Base-by-base conservation (phyloP, 2,797 vertebrate genomes). In the Gouania willdenowi region DNA sequence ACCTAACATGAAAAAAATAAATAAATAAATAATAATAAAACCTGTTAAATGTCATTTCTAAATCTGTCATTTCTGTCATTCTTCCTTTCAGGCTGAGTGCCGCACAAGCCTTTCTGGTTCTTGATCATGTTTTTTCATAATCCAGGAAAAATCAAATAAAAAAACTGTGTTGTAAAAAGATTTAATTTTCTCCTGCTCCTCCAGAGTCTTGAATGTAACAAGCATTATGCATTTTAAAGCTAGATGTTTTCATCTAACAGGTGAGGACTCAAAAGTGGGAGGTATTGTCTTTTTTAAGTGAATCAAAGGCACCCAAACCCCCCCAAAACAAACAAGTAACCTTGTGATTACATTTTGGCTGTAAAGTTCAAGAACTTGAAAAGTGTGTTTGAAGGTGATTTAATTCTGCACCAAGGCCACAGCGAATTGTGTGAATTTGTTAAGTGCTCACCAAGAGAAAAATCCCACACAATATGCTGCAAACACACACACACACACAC, bases 41-140 rank as follows among this genome's bases (percentile, higher is more conserved):
- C 61, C 75, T n/a, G n/a, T 77, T 77, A 75, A 71, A 72, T 71
- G 67, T 40, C 74, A 75, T 29, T 45, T 42, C 36, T 33, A 40
- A 63, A 60, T 69, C 38, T 45, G 49, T 59, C 40, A 56, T 53
- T 64, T 69, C 38, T 45, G 49, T 59, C 40, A 56, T 53, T 64
- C 45, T 52, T 56, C 62, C 56, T 65, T 50, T 55, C 37, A 46
- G 34, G 37, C 32, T 7, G 15, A 55, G 20, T 26, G 38, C 43
- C 27, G 22, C 37, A 36, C 28, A 24, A 21, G 29, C 38, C 38
- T 32, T 21, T 38, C 35, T 37, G 11, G 3, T 53, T 32, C 28
- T 23, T n/a, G 37, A 71, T 63, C 34, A 11, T 8, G 25, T 43
- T 26, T 57, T 49, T 28, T 24, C 35, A 40, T 62, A 31, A 54